Conservation (phyloP, 2,888 invertebrate genomes). For the Philaethria dido region DNA sequence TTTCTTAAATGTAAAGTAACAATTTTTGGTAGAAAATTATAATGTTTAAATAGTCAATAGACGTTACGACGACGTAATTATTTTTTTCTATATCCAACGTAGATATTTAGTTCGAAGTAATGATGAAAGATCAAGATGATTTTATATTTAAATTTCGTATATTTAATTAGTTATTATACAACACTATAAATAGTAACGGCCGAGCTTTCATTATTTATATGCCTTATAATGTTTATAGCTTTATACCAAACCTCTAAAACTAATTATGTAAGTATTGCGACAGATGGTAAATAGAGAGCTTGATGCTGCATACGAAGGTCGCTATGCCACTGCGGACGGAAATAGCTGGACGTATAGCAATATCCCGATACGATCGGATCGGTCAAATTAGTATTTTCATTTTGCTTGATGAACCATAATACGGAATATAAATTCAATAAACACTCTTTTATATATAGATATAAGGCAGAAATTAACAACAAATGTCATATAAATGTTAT, state of each 20-base stretch:
- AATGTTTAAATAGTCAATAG: too few species aligned
- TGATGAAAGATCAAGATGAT: background rate
- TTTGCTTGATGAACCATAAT: constrained; percentile 18
- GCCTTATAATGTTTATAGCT: constrained; percentile 2
- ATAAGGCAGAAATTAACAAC: background rate
- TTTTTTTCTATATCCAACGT: too few species aligned
- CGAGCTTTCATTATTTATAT: constrained; percentile 1
- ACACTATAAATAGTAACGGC: background rate
- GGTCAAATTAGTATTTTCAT: constrained; percentile 6
- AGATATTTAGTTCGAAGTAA: background rate
- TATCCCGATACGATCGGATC: constrained; percentile 59
- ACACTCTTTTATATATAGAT: background rate
- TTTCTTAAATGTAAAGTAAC: too few species aligned
- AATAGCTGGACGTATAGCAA: constrained; percentile 72
- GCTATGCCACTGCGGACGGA: constrained; percentile 62
- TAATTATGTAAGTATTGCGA: constrained; percentile 1
- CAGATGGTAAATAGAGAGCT: constrained; percentile 21
- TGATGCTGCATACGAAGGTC: constrained; percentile 65
- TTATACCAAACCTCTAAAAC: background rate
- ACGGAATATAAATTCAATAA: background rate
- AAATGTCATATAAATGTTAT: background rate
- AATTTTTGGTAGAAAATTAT: too few species aligned
- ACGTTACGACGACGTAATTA: too few species aligned
- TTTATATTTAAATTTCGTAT: background rate
- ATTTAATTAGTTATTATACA: background rate